phyloP scores from a whole-genome alignment of 1,140 invertebrate genomes.

The Bombus terrestris region DNA sequence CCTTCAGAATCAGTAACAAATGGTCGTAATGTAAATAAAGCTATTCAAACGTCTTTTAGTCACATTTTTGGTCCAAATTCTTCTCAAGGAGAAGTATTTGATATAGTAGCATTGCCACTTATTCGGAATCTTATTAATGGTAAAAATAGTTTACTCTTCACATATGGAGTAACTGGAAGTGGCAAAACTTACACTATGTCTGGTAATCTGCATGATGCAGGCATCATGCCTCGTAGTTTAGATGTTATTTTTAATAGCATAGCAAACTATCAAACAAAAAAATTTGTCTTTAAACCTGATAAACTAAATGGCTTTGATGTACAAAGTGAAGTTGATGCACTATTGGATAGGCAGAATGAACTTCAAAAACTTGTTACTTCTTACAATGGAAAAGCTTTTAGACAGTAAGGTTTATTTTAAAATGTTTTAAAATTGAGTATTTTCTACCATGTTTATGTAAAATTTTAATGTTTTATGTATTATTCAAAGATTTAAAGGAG shows the following conservation, averaged over 20 bases:
- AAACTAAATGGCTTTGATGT: constrained; percentile 96
- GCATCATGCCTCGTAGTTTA: constrained; percentile 93
- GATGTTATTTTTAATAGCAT: constrained; percentile 97
- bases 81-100: constrained; percentile 93
- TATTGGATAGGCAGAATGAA: constrained; percentile 88
- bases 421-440: not conserved
- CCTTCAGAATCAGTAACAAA: constrained; percentile 85
- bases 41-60: constrained; percentile 90
- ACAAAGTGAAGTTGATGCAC: constrained; percentile 93
- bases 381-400: constrained; percentile 73
- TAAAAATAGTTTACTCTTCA: constrained; percentile 95
- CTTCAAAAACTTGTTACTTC: constrained; percentile 73
- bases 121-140: constrained; percentile 90
- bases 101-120: constrained; percentile 91
- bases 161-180: constrained; percentile 97
- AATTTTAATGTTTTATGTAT: not conserved
- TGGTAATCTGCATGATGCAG: constrained; percentile 89
- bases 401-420: constrained; percentile 59
- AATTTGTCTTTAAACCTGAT: constrained; percentile 95
- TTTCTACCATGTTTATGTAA: not conserved
- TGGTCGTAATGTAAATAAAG: constrained; percentile 85
- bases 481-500: constrained; percentile 60
- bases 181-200: constrained; percentile 98
- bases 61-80: constrained; percentile 91
- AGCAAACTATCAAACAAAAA: constrained; percentile 88